Evolutionary conservation across 2,113 vertebrate genomes (phyloP).

Genomic region (Grallaria varia): DNA sequence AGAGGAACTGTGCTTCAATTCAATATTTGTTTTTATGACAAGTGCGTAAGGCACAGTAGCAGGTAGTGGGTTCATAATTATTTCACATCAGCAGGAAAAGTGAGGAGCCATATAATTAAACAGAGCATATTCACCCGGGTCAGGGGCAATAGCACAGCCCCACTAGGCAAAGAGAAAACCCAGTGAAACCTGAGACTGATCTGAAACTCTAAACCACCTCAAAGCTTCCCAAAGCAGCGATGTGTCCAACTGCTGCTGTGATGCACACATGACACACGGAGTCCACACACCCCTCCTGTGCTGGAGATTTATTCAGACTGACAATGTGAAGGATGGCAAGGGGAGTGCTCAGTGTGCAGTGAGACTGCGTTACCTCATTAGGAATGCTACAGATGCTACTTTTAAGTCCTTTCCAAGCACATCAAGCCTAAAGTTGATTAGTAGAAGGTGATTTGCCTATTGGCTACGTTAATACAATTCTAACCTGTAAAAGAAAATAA

Average conservation of each 20-base stretch:
- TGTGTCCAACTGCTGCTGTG: neutral
- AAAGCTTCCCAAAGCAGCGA: neutral
- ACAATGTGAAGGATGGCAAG: neutral
- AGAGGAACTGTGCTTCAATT: neutral
- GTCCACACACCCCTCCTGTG: neutral
- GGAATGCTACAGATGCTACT: neutral
- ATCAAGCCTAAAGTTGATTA: constrained; percentile 23
- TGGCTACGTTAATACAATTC: neutral
- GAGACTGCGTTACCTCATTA: neutral
- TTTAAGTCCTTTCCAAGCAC: constrained; percentile 16
- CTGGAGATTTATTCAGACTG: neutral
- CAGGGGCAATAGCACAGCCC: neutral
- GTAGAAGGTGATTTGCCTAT: neutral
- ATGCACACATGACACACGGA: neutral
- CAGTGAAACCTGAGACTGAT: neutral
- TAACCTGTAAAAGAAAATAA: constrained; percentile 13
- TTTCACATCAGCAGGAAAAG: constrained; percentile 6
- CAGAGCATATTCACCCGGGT: neutral
- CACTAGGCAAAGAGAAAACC: neutral
- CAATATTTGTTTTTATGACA: neutral
- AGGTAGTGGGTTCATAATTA: neutral
- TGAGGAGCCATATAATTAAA: neutral
- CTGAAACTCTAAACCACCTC: neutral
- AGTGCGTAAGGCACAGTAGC: neutral
- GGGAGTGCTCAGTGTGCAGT: neutral